Base-by-base conservation (phyloP, 1,140 invertebrate genomes). In the Dendrolimus punctatus region DNA sequence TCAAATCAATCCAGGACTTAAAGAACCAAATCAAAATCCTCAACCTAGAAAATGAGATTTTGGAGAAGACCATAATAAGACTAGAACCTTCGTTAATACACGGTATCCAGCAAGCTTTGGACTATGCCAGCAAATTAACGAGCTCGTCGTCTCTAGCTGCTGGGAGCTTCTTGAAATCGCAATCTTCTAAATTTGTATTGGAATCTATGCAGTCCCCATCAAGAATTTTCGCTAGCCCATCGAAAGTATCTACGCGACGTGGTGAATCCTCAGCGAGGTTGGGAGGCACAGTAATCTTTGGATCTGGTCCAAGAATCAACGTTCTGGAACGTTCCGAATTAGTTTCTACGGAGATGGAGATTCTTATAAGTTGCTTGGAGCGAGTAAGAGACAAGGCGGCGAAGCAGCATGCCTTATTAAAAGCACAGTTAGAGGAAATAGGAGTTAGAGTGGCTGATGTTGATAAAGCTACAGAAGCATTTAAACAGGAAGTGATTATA, bases 351-450 rank as follows among this genome's bases (percentile, higher is more conserved):
- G 89, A 90, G 62, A 84, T 88, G 53, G 85, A 88, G 2, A 76
- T 87, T 4, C 56, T 88, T 39, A 73, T 78, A 36, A 67, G 58
- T 5, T 68, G 66, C 54, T 52, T 89, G 2, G 66, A 76, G 10
- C 67, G 57, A 8, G 53, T 73, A 0, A 71, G 80, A 58, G 57
- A 58, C 36, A 67, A 62, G 6, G 76, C 71, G 0, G 65, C 53
- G 0, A 88, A 79, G 55, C 76, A 74, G 50, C 82, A 78, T 40
- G 72, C 69, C 0, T 50, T 80, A 8, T 43, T 89, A 0, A 81
- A 74, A 62, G 87, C 88, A 0, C 73, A 85, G 46, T 58, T 90
- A 5, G 87, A 89, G 65, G 89, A 89, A 62, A 82, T 88, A 0
- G 68, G 84, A 6, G 50, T 87, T 2, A 70, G 87, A 40, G 81